phyloP scores from a whole-genome alignment of 1,140 invertebrate species.

The Octopus bimaculoides region DNA sequence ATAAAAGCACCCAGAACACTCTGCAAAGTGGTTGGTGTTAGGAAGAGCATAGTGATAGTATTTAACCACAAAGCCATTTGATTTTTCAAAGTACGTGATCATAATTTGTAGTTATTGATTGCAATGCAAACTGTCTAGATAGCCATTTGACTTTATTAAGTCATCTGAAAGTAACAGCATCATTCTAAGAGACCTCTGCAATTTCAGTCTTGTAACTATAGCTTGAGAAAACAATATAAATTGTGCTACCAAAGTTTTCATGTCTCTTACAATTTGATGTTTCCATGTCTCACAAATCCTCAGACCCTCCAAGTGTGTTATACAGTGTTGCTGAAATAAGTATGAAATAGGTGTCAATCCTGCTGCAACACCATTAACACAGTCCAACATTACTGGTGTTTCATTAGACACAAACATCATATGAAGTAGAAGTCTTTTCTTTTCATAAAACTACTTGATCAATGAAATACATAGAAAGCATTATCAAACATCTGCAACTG shows the following conservation, averaged over 20 bases:
- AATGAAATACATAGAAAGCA: background rate
- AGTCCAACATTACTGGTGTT: background rate
- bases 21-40: no score
- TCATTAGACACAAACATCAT: background rate
- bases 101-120: background rate
- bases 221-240: background rate
- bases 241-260: background rate
- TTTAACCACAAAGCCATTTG: background rate
- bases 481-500: background rate
- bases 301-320: background rate
- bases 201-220: background rate
- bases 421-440: background rate
- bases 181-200: background rate
- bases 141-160: background rate
- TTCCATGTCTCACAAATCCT: slow-evolving; percentile 4
- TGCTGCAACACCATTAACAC: background rate
- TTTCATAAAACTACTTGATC: slow-evolving; percentile 1
- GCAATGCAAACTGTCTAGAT: slow-evolving; percentile 5
- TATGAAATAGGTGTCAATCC: background rate
- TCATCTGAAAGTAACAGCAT: background rate
- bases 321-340: slow-evolving; percentile 1
- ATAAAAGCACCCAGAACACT: no score
- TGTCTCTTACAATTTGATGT: background rate
- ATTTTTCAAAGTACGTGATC: background rate
- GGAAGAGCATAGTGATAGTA: background rate